Percentiles rank a stretch among this genome's conserved stretches.
phyloP scores from a whole-genome alignment of 2,797 vertebrate species.

The Manis crassicaudata region DNA sequence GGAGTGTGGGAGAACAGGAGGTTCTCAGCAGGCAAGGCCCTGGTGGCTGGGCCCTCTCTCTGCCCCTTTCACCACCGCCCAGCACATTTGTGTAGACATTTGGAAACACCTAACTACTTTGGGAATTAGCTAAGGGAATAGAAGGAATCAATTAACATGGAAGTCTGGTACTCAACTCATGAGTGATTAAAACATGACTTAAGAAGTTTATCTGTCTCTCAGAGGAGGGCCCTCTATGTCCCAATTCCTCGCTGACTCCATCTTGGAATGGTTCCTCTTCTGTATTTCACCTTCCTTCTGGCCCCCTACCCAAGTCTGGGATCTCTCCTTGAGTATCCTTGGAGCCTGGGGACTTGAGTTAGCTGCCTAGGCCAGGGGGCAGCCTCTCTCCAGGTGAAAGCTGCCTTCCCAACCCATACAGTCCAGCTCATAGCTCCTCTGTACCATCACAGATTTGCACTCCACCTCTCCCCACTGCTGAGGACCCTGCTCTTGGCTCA shows the following conservation, averaged over 20 bases:
- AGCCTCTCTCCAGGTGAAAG: neutral
- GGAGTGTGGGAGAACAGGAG: neutral
- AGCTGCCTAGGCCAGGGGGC: neutral
- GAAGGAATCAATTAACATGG: neutral
- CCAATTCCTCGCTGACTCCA: neutral
- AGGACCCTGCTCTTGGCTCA: neutral
- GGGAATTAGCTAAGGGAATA: neutral
- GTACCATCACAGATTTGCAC: neutral
- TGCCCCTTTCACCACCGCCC: neutral
- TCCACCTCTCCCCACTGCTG: neutral
- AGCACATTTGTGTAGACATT: rapidly evolving
- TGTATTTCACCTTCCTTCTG: neutral
- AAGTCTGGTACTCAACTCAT: neutral
- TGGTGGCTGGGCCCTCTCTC: no score
- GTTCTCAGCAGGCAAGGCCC: neutral
- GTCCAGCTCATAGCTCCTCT: neutral
- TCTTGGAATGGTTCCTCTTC: neutral
- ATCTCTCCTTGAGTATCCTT: neutral
- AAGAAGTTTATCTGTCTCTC: neutral
- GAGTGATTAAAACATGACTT: neutral
- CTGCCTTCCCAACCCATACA: neutral
- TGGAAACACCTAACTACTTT: neutral
- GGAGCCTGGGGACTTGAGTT: neutral
- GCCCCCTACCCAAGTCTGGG: neutral
- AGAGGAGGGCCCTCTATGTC: rapidly evolving